A percentile compares a stretch with the other conserved stretches of the same genome.
These are phyloP conservation scores for Stenopsyche tienmushanensis DNA, from an alignment of 1,140 invertebrate genomes.

Conservation along the genomic window DNA sequence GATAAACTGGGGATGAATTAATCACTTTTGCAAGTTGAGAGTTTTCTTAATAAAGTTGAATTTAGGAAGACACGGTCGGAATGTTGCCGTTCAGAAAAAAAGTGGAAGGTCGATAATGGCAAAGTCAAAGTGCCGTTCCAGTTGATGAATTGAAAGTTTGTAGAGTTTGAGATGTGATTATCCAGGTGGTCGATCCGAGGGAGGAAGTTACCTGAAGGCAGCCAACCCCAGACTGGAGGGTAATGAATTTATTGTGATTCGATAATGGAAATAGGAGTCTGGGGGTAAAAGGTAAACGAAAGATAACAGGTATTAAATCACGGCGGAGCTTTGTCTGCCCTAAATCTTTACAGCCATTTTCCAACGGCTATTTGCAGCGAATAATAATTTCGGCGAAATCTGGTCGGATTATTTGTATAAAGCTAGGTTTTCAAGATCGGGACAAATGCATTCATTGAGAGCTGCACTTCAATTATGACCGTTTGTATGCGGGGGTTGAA, in stretches of 20 bases:
- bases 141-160: slow-evolving; percentile 3
- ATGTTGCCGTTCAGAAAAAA: too few relatives aligned
- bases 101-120: too few relatives aligned
- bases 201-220: background rate
- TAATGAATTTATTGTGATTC: slow-evolving; percentile 14
- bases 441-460: too few relatives aligned
- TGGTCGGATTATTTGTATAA: too few relatives aligned
- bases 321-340: slow-evolving; percentile 7
- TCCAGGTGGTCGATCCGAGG: background rate
- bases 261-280: slow-evolving; percentile 14
- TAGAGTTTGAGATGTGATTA: slow-evolving; percentile 4
- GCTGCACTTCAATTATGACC: too few relatives aligned
- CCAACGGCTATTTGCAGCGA: slow-evolving; percentile 1
- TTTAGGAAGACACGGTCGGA: too few relatives aligned
- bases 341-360: slow-evolving; percentile 6
- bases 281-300: slow-evolving; percentile 9
- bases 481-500: too few relatives aligned
- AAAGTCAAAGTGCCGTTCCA: too few relatives aligned
- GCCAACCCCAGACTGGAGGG: background rate
- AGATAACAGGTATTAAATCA: slow-evolving; percentile 14
- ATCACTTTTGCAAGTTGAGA: too few relatives aligned
- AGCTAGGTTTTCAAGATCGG: too few relatives aligned
- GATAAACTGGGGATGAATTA: too few relatives aligned
- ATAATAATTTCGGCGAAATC: slow-evolving; percentile 10
- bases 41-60: too few relatives aligned